Conservation (phyloP, 2,888 invertebrate genomes). For the Sinhomidia bicolor region DNA sequence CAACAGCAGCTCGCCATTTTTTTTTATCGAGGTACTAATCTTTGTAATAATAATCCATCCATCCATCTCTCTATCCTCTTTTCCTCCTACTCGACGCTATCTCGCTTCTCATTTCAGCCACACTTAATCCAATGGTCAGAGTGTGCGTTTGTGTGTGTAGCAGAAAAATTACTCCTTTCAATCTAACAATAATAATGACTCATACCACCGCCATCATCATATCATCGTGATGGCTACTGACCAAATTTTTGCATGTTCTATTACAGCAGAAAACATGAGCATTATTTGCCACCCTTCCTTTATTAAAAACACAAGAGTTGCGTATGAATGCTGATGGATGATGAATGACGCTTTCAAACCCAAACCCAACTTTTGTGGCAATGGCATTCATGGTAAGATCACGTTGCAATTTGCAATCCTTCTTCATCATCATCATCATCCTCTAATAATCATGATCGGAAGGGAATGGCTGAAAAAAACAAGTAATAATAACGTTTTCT, state of each 20-base stretch:
- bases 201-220: background rate
- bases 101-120: background rate
- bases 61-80: background rate
- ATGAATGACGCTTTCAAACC: too few relatives aligned
- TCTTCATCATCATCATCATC: too few relatives aligned
- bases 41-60: too few relatives aligned
- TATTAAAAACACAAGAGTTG: too few relatives aligned
- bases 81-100: background rate
- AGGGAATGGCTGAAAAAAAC: too few relatives aligned
- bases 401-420: too few relatives aligned
- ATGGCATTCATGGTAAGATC: too few relatives aligned
- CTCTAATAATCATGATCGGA: too few relatives aligned
- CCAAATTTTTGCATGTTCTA: background rate
- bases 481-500: too few relatives aligned
- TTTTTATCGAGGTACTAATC: too few relatives aligned
- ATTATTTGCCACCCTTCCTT: background rate
- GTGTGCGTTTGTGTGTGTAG: background rate
- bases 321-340: too few relatives aligned
- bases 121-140: background rate
- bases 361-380: too few relatives aligned
- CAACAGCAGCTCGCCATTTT: background rate
- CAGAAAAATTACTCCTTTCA: conserved; percentile 11
- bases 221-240: background rate
- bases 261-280: background rate
- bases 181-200: conserved; percentile 35